Evolutionary conservation across 2,113 vertebrate species (phyloP).

Genomic region (Microtus oregoni): DNA sequence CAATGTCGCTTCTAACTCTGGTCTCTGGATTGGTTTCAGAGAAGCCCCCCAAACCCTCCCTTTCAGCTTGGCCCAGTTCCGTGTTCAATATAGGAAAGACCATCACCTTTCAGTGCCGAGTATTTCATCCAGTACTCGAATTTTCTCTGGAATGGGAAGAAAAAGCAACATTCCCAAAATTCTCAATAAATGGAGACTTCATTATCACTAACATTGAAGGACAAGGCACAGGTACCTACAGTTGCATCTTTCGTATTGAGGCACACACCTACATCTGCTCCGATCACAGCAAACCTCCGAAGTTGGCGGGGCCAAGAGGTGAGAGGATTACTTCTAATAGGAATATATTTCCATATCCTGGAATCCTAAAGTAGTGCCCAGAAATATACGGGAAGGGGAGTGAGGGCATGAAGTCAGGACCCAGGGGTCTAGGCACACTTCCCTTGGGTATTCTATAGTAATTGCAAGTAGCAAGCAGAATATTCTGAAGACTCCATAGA

Average conservation of each 20-base stretch:
- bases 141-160: conserved; percentile 74
- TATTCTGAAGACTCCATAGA: neutral
- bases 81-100: conserved; percentile 58
- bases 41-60: conserved; percentile 54
- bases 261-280: conserved; percentile 58
- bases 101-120: conserved; percentile 56
- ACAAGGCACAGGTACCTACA: conserved; percentile 65
- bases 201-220: conserved; percentile 64
- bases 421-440: neutral
- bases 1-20: conserved; percentile 57
- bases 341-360: neutral
- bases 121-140: conserved; percentile 60
- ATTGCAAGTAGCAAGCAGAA: neutral
- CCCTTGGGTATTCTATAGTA: neutral
- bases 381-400: neutral
- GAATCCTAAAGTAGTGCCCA: conserved; percentile 3
- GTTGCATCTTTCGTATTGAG: conserved; percentile 57
- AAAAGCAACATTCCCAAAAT: conserved; percentile 52
- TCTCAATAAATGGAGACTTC: conserved; percentile 69
- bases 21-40: conserved; percentile 73
- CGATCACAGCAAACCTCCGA: conserved; percentile 59
- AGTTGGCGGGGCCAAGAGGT: conserved; percentile 69
- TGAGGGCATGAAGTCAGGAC: neutral
- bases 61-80: conserved; percentile 65
- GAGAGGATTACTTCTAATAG: conserved; percentile 44